These are phyloP conservation scores for Heterocephalus glaber DNA, from an alignment of 2,113 vertebrate species.

Conservation along the genomic window DNA sequence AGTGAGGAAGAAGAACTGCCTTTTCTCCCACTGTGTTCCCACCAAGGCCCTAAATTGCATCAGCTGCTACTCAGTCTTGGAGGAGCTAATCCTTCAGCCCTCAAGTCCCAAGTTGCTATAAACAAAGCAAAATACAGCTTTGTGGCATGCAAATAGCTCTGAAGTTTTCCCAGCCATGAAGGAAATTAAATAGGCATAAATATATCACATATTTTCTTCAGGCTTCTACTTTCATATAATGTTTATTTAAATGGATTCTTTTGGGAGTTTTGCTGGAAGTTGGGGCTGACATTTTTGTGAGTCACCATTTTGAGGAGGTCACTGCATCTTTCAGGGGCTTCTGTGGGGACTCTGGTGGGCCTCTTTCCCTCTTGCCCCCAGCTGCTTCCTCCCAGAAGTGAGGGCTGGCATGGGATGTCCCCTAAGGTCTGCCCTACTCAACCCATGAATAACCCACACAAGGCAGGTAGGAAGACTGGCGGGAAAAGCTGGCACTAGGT, in stretches of 20 bases:
- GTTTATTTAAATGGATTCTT: slow-evolving; percentile 2
- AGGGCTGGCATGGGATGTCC: background rate
- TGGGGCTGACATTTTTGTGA: background rate
- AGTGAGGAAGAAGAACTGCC: background rate
- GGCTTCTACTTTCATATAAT: background rate
- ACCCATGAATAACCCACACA: background rate
- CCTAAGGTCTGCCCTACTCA: background rate
- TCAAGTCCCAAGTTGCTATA: background rate
- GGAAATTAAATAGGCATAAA: background rate
- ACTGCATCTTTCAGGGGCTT: background rate
- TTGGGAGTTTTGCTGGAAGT: background rate
- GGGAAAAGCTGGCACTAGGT: background rate
- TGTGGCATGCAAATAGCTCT: background rate
- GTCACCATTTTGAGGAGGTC: background rate
- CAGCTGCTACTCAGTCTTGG: background rate
- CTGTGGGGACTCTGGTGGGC: background rate
- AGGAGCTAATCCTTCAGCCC: background rate
- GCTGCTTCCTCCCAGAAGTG: background rate
- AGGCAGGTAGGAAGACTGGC: background rate
- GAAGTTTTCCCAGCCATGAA: background rate
- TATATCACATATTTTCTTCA: background rate
- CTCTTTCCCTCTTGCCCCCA: background rate
- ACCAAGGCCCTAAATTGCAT: background rate
- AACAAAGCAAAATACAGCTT: background rate
- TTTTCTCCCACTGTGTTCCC: rapidly evolving